phyloP scores from a whole-genome alignment of 2,888 invertebrate species.

The Macropis europaea region DNA sequence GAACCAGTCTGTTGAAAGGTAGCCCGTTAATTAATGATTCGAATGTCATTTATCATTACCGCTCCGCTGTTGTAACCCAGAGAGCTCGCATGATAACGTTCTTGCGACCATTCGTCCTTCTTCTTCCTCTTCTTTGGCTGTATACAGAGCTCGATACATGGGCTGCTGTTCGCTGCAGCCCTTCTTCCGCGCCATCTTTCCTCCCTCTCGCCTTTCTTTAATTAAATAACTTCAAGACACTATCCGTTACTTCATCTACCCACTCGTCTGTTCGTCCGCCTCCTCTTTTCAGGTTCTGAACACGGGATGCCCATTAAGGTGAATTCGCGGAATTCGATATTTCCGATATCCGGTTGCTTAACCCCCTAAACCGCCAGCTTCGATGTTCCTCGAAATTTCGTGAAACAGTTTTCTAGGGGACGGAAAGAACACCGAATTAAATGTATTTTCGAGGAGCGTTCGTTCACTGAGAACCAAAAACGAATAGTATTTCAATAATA shows the following conservation, averaged over 20 bases:
- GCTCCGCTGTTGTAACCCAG: conserved; percentile 20
- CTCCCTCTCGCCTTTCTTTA: conserved; percentile 60
- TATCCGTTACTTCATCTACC: conserved; percentile 72
- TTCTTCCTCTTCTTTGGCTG: background rate
- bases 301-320: conserved; percentile 71
- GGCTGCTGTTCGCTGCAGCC: background rate
- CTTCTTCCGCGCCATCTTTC: conserved; percentile 3
- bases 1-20: conserved; percentile 8
- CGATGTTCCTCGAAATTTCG: conserved; percentile 19
- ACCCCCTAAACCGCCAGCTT: conserved; percentile 34
- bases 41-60: conserved; percentile 71
- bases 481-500: too few species aligned
- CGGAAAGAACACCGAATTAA: background rate
- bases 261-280: conserved; percentile 49
- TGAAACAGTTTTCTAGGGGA: background rate
- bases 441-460: too few species aligned
- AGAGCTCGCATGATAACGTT: conserved; percentile 13
- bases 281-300: conserved; percentile 55
- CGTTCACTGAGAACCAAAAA: too few species aligned
- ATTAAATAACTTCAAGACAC: conserved; percentile 77
- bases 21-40: conserved; percentile 71
- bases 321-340: conserved; percentile 71
- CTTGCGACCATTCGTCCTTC: conserved; percentile 1
- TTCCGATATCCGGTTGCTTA: conserved; percentile 59
- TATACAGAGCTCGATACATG: conserved; percentile 15